Percentiles rank a stretch among this genome's conserved stretches.
These are phyloP conservation scores for Hyposoter dolosus DNA, from an alignment of 2,888 invertebrate species.

Conservation along the genomic window DNA sequence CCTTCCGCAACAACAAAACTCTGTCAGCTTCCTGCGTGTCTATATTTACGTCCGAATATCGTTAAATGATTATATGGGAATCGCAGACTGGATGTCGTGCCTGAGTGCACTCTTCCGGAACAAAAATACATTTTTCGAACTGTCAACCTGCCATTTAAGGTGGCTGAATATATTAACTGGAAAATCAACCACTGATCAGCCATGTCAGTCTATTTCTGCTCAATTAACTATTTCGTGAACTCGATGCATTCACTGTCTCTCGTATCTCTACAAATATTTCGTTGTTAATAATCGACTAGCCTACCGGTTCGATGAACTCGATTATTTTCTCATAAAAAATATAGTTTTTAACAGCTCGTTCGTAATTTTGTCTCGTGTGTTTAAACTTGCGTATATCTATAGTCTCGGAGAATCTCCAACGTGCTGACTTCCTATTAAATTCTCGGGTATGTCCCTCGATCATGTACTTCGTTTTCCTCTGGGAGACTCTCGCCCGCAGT, in stretches of 20 bases:
- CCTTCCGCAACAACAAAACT: neutral
- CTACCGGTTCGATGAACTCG: slow-evolving; percentile 31
- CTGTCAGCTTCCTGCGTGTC: neutral
- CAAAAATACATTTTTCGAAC: neutral
- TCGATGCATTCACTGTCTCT: neutral
- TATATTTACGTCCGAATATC: neutral
- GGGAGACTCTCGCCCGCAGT: slow-evolving; percentile 16
- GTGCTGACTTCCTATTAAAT: slow-evolving; percentile 59
- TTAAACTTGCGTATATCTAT: neutral
- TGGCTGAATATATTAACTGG: slow-evolving; percentile 22
- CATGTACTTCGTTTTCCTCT: slow-evolving; percentile 16
- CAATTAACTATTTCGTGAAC: slow-evolving; percentile 37
- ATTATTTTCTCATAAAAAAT: slow-evolving; percentile 19
- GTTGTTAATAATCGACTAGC: slow-evolving; percentile 36
- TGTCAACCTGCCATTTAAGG: slow-evolving; percentile 25
- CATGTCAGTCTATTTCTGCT: slow-evolving; percentile 28
- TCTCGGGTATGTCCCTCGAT: slow-evolving; percentile 33
- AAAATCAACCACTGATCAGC: slow-evolving; percentile 5
- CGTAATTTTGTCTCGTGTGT: neutral
- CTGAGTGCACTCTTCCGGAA: neutral
- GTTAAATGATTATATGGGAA: neutral
- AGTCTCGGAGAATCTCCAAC: neutral
- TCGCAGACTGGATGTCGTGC: neutral
- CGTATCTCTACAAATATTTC: neutral
- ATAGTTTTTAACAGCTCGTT: neutral